Evolutionary conservation across 2,888 invertebrate genomes (phyloP).

Genomic region (Drosophila mayaguana): DNA sequence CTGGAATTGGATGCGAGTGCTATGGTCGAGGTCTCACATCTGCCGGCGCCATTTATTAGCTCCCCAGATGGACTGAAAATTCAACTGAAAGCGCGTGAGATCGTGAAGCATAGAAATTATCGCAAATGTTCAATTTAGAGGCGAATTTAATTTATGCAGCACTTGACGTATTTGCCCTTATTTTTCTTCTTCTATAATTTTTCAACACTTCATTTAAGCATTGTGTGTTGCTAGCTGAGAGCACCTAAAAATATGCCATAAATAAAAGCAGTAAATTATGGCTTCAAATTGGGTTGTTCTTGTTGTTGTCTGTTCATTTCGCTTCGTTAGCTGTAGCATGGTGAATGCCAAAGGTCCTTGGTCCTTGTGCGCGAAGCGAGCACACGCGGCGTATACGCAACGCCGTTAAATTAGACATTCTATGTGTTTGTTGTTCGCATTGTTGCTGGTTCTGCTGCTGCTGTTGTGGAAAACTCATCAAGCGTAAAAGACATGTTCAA

Average conservation of each 20-base stretch:
- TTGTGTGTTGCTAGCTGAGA: constrained; percentile 38
- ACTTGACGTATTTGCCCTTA: constrained; percentile 7
- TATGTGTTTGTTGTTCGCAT: constrained; percentile 48
- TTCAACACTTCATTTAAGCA: constrained; percentile 59
- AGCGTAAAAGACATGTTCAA: constrained; percentile 69
- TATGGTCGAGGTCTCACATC: constrained; percentile 66
- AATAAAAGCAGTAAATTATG: constrained; percentile 71
- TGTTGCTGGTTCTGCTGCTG: constrained; percentile 33
- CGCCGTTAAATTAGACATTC: constrained; percentile 68
- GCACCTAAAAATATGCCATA: constrained; percentile 76
- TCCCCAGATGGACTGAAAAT: constrained; percentile 74
- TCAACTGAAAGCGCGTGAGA: constrained; percentile 60
- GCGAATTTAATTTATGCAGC: constrained; percentile 26
- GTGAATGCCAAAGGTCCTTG: constrained; percentile 52
- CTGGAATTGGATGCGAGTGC: constrained; percentile 60
- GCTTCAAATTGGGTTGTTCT: constrained; percentile 16
- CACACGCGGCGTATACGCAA: constrained; percentile 57
- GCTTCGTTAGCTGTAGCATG: constrained; percentile 66
- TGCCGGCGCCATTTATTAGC: constrained; percentile 65
- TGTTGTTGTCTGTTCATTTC: constrained; percentile 49
- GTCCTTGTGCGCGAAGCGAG: constrained; percentile 14
- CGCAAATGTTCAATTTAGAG: constrained; percentile 40
- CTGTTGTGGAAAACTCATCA: constrained; percentile 49
- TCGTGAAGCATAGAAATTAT: constrained; percentile 48
- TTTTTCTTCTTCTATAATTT: constrained; percentile 16